Conservation (phyloP, 1,140 invertebrate species). For the Achatina immaculata region DNA sequence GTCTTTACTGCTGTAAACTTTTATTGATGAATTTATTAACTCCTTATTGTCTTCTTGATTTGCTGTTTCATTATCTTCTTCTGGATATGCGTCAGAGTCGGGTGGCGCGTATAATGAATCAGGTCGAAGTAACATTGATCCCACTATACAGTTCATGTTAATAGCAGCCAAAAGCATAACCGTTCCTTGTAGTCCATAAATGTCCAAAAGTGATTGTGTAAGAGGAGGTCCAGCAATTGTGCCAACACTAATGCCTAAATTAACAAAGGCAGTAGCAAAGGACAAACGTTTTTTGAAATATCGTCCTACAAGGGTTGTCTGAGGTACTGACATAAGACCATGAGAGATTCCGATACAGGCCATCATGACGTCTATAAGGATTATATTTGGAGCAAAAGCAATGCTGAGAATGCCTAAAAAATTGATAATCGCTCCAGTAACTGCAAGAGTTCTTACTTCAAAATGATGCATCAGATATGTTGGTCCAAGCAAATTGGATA, state of each 20-base stretch:
- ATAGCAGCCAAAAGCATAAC: conserved; percentile 14
- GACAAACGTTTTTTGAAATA: conserved; percentile 36
- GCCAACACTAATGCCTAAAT: not conserved
- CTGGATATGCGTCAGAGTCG: not conserved
- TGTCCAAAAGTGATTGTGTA: conserved; percentile 1
- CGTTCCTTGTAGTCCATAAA: conserved; percentile 14
- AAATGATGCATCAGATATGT: not conserved
- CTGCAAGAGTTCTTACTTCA: not conserved
- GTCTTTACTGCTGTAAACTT: too few relatives aligned
- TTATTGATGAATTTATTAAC: too few relatives aligned
- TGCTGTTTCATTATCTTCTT: not conserved
- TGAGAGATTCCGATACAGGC: conserved; percentile 6
- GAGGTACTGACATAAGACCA: conserved; percentile 1
- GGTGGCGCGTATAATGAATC: not conserved
- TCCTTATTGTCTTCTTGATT: too few relatives aligned
- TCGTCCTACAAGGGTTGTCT: conserved; percentile 7
- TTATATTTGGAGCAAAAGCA: conserved; percentile 30
- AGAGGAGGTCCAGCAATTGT: not conserved
- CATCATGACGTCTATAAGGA: conserved; percentile 2
- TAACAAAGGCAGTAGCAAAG: conserved; percentile 19
- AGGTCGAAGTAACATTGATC: conserved; percentile 19
- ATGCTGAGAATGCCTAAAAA: conserved; percentile 1
- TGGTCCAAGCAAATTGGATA: conserved; percentile 2
- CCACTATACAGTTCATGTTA: conserved; percentile 14
- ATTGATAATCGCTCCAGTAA: conserved; percentile 15